These are phyloP conservation scores for Dasypus novemcinctus DNA, from an alignment of 2,113 vertebrate genomes.

Conservation along the genomic window DNA sequence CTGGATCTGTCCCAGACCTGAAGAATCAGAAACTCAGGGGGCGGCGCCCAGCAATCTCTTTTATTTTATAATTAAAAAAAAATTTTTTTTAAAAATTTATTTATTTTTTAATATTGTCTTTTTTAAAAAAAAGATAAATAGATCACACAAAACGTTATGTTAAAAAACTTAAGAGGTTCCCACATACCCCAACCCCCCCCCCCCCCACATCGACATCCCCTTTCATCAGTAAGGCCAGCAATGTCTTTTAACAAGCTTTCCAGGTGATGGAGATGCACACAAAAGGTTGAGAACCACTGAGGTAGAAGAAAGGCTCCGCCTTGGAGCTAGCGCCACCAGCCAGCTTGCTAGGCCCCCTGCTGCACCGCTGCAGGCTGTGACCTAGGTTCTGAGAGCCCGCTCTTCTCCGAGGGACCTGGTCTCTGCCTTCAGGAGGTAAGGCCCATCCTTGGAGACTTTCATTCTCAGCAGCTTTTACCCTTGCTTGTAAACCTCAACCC, in stretches of 20 bases:
- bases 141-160: no score
- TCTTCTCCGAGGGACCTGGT: neutral
- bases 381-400: neutral
- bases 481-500: neutral
- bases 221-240: no score
- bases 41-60: neutral
- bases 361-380: rapidly evolving
- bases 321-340: neutral
- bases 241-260: neutral
- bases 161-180: no score
- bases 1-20: neutral
- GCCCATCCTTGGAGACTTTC: neutral
- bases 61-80: no score
- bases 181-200: no score
- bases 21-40: neutral
- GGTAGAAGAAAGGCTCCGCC: neutral
- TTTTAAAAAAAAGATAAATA: no score
- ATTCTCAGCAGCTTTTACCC: neutral
- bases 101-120: no score
- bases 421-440: neutral
- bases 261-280: neutral
- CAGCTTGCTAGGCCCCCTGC: no score
- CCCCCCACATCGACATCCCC: no score
- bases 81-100: no score
- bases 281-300: neutral